A percentile compares a stretch with the other conserved stretches of the same genome.
Conservation (phyloP, 2,888 invertebrate species). For the Dryadula phaetusa region DNA sequence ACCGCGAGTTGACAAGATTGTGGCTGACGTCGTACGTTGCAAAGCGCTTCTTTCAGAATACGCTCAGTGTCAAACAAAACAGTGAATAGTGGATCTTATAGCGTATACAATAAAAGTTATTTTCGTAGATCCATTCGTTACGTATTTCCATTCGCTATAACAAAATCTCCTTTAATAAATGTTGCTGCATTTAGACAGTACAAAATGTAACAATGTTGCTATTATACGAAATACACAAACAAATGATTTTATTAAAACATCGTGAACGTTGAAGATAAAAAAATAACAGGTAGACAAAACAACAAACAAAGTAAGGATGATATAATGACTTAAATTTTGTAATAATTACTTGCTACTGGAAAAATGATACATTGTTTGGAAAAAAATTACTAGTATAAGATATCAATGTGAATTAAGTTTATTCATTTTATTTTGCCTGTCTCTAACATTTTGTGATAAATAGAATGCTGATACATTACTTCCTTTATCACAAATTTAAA, state of each 20-base stretch:
- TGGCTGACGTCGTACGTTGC: slow-evolving; percentile 40
- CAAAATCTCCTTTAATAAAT: slow-evolving; percentile 42
- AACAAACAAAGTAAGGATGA: slow-evolving; percentile 6
- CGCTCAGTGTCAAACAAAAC: slow-evolving; percentile 2
- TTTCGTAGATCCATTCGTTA: slow-evolving; percentile 16
- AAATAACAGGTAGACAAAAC: slow-evolving; percentile 31
- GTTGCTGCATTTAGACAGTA: slow-evolving; percentile 37
- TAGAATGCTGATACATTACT: too few species aligned
- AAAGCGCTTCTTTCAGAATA: slow-evolving; percentile 38
- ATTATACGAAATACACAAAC: slow-evolving; percentile 35
- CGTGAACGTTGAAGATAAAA: slow-evolving; percentile 24
- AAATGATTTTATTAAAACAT: slow-evolving; percentile 38
- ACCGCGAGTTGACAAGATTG: slow-evolving; percentile 43
- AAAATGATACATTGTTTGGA: not conserved
- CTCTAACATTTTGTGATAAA: too few species aligned
- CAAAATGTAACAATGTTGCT: slow-evolving; percentile 38
- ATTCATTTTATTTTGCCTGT: too few species aligned
- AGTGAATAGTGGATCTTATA: slow-evolving; percentile 23
- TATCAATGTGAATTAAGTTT: too few species aligned
- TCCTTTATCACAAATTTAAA: too few species aligned
- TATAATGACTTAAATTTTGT: not conserved
- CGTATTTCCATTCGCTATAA: slow-evolving; percentile 37
- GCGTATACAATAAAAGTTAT: slow-evolving; percentile 11
- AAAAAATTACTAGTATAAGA: not conserved
- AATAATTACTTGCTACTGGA: not conserved